Base-by-base conservation (phyloP, 1,140 invertebrate species). In the Cydia amplana region DNA sequence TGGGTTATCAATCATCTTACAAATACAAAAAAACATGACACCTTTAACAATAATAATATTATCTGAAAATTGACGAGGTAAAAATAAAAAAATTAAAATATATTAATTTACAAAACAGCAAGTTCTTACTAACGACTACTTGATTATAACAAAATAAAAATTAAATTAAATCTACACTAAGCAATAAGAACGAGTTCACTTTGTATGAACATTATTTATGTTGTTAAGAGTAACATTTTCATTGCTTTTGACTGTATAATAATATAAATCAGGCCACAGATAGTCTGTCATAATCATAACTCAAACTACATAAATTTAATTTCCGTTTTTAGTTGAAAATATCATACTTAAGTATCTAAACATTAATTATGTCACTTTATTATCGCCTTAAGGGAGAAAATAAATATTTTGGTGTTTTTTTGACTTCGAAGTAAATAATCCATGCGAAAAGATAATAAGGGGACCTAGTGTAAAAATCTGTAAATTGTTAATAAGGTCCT, bases 11-110 rank as follows among this genome's bases (percentile, higher is more conserved):
- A 86, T 82, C 80, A 79, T 84, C 86, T 87, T 90, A 90, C 87
- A 90, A 90, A 89, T 90, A 90, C 88, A 46, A 46, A 46, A 91
- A 70, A 89, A 90, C 85, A 88, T 83, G 84, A 80, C 82, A 82
- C 87, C 90, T 83, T 76, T 85, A 92, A 92, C 89, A 91, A 88
- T 87, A 88, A 92, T 90, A 92, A 89, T 70, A 70, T 89, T 86
- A 90, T 92, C 87, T 92, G 86, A 89, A 91, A 90, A 89, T 70
- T 70, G 65, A 70, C 65, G 32, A 70, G 65, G 90, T 88, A 90
- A 86, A 87, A 88, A 86, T 90, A 91, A 91, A 91, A 92, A 91
- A 91, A 92, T 90, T 91, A 92, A 90, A 90, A 91, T 91, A 91
- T 91, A 91, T 91, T 86, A 88, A 84, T 83, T 86, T 76, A 87